Percentiles rank a stretch among this genome's conserved stretches.
phyloP scores from a whole-genome alignment of 2,113 vertebrate genomes.

The Erpornis zantholeuca region DNA sequence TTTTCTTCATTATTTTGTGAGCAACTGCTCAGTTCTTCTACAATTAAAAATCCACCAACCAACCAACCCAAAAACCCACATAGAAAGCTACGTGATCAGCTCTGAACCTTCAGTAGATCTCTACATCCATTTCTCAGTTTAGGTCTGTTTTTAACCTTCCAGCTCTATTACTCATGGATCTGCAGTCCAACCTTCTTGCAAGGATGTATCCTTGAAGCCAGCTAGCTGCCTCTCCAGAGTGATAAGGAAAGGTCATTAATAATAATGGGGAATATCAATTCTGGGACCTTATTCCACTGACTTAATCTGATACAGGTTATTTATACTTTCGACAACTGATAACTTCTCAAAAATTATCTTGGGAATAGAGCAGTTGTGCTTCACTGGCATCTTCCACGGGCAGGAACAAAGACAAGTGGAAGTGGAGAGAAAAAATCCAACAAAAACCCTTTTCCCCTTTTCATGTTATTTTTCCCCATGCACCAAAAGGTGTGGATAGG shows the following conservation, averaged over 20 bases:
- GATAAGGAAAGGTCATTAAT: background rate
- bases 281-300: background rate
- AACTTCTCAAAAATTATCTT: background rate
- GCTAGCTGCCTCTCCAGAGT: background rate
- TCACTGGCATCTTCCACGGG: accelerated
- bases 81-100: background rate
- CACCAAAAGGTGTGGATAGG: slow-evolving; percentile 33
- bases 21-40: background rate
- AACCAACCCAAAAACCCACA: background rate
- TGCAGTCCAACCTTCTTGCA: background rate
- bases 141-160: background rate
- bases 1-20: background rate
- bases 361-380: background rate
- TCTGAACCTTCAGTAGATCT: background rate
- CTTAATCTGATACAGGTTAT: background rate
- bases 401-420: background rate
- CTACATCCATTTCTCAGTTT: background rate
- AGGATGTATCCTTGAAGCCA: background rate
- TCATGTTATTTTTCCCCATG: background rate
- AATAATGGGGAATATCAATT: background rate
- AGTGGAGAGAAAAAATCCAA: background rate
- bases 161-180: background rate
- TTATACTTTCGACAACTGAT: background rate
- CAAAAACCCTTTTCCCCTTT: background rate
- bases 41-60: background rate